Evolutionary conservation across 2,888 invertebrate genomes (phyloP).

Genomic region (Monoplex corrugatus): DNA sequence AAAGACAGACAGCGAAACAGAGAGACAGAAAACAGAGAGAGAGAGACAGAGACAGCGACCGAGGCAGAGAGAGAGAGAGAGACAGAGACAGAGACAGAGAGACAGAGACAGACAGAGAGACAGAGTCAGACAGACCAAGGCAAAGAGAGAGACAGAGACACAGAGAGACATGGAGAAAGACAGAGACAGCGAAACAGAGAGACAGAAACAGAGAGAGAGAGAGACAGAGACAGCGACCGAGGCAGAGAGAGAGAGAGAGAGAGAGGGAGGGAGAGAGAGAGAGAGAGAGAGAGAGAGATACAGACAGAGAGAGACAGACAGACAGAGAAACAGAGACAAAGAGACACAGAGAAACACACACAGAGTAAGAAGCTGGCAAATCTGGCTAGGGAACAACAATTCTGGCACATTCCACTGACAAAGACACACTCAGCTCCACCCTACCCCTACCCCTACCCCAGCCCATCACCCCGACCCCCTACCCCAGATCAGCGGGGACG

Average conservation of each 20-base stretch:
- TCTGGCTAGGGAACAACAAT: no score
- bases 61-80: no score
- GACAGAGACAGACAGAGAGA: background rate
- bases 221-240: background rate
- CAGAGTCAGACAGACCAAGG: no score
- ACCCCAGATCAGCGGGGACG: background rate
- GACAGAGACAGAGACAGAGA: background rate
- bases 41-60: no score
- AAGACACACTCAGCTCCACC: background rate
- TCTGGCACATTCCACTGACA: no score
- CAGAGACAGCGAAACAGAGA: background rate
- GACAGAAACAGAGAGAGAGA: background rate
- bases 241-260: background rate
- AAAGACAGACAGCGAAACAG: no score
- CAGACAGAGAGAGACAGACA: no score
- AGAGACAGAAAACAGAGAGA: no score
- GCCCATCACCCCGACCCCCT: background rate
- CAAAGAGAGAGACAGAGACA: background rate
- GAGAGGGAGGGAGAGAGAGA: background rate
- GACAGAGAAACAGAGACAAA: no score
- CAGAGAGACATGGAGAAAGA: background rate
- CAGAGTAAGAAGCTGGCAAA: background rate
- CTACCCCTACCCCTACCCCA: background rate
- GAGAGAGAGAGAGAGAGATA: no score
- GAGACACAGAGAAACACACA: no score